Conservation (phyloP, 2,888 invertebrate species). For the Ectemnius continuus region DNA sequence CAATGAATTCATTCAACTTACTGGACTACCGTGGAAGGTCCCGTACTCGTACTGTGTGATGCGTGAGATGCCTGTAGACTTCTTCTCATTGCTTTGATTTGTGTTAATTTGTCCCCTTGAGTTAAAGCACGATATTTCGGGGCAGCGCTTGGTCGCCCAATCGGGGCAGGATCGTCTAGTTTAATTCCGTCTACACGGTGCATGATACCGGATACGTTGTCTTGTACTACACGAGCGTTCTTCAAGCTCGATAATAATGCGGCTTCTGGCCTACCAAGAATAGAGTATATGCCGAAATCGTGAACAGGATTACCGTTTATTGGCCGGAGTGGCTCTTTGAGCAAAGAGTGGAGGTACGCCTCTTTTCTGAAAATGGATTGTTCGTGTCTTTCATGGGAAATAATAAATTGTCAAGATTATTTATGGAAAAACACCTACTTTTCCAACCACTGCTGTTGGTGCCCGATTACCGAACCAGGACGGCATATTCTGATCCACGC, state of each 20-base stretch:
- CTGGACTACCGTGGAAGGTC: conserved; percentile 70
- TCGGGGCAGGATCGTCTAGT: conserved; percentile 68
- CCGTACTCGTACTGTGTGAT: conserved; percentile 60
- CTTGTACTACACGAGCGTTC: conserved; percentile 63
- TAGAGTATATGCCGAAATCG: conserved; percentile 73
- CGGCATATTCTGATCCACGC: conserved; percentile 98
- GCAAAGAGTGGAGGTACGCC: conserved; percentile 66
- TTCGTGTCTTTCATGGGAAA: conserved; percentile 21
- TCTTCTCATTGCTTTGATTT: conserved; percentile 73
- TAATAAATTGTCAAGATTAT: background rate
- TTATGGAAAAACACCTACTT: conserved; percentile 64
- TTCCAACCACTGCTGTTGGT: conserved; percentile 95
- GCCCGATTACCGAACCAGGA: conserved; percentile 98
- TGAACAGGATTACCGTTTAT: conserved; percentile 74
- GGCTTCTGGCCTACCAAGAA: conserved; percentile 60
- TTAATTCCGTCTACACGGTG: conserved; percentile 75
- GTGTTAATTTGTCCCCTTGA: conserved; percentile 82
- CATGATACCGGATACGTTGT: conserved; percentile 75
- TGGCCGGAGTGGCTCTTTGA: conserved; percentile 68
- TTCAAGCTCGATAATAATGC: conserved; percentile 57
- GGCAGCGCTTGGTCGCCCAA: conserved; percentile 50
- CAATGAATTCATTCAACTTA: conserved; percentile 56
- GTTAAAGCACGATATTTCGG: conserved; percentile 66
- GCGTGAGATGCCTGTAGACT: conserved; percentile 62
- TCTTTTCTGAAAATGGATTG: conserved; percentile 66